Evolutionary conservation across 2,888 invertebrate species (phyloP), one percentile per base, ranked within the genome.

Genomic region (Anodontia alba): DNA sequence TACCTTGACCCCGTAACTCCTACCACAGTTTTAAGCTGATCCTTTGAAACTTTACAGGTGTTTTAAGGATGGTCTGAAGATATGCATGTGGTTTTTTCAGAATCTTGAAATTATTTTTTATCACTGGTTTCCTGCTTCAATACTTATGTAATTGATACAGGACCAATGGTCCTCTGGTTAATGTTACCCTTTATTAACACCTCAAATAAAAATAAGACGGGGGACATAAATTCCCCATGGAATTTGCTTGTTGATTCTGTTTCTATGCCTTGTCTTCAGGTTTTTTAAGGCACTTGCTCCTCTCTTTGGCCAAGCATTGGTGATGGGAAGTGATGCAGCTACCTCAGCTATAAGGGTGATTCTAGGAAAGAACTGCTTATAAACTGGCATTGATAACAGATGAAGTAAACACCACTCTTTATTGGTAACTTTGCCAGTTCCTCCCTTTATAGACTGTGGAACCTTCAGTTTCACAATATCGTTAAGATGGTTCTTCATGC

Each of bases 251-350:
- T 54, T 36, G 15, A 78, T 73, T 68, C 76, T 71, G 42, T 72
- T 81, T 20, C 78, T 46, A 0, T 73, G 82, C 42, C 69, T 76
- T n/a, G 79, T 79, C 38, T n/a, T n/a, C 1, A 83, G 46, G 0
- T 36, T 49, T 57, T 87, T 87, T 20, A 87, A 49, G 0, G 83
- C 69, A 76, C 84, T 85, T n/a, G 83, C 82, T 3, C 81, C 87
- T 73, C 83, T 81, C 33, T 87, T 82, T 54, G 85, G 83, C 83
- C 87, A 87, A 15, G 87, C 83, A 78, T 87, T 87, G 1, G 83
- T 73, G 0, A 85, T 79, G 12, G 84, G 85, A 2, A 85, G 33
- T 33, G 78, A 80, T 1, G 73, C 68, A 33, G 77, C 73, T 5
- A 79, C 78, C 57, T 82, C 84, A 29, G 81, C 77, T 17, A 83